A percentile compares a stretch with the other conserved stretches of the same genome.
phyloP scores from a whole-genome alignment of 2,113 vertebrate species.

The Sinosuthora webbiana region DNA sequence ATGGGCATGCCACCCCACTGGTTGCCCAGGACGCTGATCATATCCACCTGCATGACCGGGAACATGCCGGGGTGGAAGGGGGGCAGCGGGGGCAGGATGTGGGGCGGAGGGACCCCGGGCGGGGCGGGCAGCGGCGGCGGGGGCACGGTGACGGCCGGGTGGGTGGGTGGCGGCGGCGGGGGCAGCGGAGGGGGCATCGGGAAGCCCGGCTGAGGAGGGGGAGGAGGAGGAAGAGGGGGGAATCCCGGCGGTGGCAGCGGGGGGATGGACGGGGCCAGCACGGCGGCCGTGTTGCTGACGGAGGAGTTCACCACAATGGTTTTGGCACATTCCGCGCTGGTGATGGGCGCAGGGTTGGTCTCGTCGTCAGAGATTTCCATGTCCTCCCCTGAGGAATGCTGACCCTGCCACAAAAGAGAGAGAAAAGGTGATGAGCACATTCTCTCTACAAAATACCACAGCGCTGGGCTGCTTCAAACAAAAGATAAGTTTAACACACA shows the following conservation, averaged over 20 bases:
- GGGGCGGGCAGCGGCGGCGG: constrained; percentile 69
- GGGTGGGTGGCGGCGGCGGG: constrained; percentile 69
- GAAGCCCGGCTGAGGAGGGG: constrained; percentile 70
- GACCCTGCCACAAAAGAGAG: constrained; percentile 69
- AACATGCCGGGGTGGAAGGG: constrained; percentile 86
- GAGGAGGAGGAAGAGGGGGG: constrained; percentile 77
- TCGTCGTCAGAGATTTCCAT: constrained; percentile 99
- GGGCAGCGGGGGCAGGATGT: constrained; percentile 82
- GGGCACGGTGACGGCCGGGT: constrained; percentile 67
- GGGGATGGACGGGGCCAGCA: constrained; percentile 79
- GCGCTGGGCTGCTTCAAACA: not conserved
- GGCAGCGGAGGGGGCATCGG: constrained; percentile 79
- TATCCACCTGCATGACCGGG: constrained; percentile 90
- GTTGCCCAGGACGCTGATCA: constrained; percentile 86
- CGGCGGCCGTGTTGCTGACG: constrained; percentile 76
- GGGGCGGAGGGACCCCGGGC: constrained; percentile 78
- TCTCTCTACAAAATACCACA: not conserved
- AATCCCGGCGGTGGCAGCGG: constrained; percentile 83
- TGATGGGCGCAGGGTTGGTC: constrained; percentile 86
- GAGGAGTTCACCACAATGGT: constrained; percentile 91
- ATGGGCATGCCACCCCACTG: constrained; percentile 94
- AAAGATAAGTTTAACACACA: constrained; percentile 20
- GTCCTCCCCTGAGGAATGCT: constrained; percentile 95
- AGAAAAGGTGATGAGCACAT: constrained; percentile 6
- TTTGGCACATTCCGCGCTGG: constrained; percentile 87